These are phyloP conservation scores for Shinisaurus crocodilurus DNA, from an alignment of 2,113 vertebrate species.

Conservation along the genomic window DNA sequence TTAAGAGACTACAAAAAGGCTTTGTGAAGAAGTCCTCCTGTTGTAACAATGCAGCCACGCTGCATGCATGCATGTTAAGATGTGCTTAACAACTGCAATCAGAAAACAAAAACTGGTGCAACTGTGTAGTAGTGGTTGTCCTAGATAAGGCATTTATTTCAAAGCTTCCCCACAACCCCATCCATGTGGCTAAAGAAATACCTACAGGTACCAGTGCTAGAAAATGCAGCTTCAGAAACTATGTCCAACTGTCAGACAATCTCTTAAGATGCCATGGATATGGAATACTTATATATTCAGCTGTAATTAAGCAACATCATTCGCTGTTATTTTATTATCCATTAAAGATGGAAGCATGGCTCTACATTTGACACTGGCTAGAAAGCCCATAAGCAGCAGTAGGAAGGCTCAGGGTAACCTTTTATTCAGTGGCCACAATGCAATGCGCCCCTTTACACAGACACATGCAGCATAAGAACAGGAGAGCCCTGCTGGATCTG, in stretches of 20 bases:
- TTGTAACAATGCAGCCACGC: background rate
- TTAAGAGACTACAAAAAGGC: background rate
- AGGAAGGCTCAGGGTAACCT: background rate
- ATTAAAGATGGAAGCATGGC: constrained; percentile 20
- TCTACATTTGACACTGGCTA: background rate
- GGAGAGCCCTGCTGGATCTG: too few relatives aligned
- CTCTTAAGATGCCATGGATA: constrained; percentile 42
- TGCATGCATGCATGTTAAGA: constrained; percentile 12
- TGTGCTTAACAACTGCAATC: constrained; percentile 11
- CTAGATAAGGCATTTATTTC: background rate
- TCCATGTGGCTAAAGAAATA: constrained; percentile 3
- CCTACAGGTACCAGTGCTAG: constrained; percentile 35
- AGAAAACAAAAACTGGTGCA: constrained; percentile 9
- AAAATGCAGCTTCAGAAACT: constrained; percentile 18
- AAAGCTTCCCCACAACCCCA: background rate
- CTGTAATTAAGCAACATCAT: constrained; percentile 29
- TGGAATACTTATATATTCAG: constrained; percentile 16
- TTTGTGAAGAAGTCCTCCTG: constrained; percentile 21
- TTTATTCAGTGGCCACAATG: background rate
- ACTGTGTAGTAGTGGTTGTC: constrained; percentile 11
- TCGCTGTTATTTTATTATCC: constrained; percentile 32
- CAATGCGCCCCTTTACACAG: background rate
- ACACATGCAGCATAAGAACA: background rate
- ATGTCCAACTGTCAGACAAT: constrained; percentile 18
- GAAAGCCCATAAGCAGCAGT: background rate